Evolutionary conservation across 2,113 vertebrate species (phyloP).

Genomic region (Melanocharis versteri): DNA sequence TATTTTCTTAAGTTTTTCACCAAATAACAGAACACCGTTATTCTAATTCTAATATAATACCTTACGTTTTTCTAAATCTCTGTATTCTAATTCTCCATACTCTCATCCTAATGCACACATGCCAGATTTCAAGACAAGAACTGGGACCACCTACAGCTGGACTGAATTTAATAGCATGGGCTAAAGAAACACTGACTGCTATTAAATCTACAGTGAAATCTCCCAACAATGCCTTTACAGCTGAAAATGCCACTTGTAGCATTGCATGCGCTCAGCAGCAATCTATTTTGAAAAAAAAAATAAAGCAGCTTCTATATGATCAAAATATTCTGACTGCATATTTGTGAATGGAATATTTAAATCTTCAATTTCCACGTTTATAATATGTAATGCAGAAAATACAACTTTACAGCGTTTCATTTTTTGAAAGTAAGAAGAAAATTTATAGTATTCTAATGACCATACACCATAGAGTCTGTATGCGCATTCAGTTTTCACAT

Average conservation of each 20-base stretch:
- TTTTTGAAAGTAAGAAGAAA: neutral
- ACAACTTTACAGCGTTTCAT: neutral
- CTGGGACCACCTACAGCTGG: neutral
- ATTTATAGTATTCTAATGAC: slow-evolving; percentile 18
- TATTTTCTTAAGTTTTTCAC: neutral
- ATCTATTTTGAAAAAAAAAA: neutral
- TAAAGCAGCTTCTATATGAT: neutral
- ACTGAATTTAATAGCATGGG: neutral
- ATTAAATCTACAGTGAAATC: neutral
- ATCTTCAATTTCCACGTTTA: neutral
- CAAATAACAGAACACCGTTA: neutral
- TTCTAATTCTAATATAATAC: neutral
- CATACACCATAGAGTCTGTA: neutral
- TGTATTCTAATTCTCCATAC: neutral
- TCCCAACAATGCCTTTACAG: neutral
- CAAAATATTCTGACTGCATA: neutral
- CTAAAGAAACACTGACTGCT: neutral
- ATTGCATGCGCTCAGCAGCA: neutral
- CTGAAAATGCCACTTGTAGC: neutral
- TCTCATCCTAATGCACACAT: neutral
- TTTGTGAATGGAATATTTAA: neutral
- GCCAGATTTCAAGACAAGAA: neutral
- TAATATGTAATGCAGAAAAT: neutral
- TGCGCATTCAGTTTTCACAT: slow-evolving; percentile 28
- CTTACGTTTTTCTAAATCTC: neutral